Evolutionary conservation across 2,797 vertebrate species (phyloP), one percentile per base, ranked within the genome.

Genomic region (Phalloptychus januarius): DNA sequence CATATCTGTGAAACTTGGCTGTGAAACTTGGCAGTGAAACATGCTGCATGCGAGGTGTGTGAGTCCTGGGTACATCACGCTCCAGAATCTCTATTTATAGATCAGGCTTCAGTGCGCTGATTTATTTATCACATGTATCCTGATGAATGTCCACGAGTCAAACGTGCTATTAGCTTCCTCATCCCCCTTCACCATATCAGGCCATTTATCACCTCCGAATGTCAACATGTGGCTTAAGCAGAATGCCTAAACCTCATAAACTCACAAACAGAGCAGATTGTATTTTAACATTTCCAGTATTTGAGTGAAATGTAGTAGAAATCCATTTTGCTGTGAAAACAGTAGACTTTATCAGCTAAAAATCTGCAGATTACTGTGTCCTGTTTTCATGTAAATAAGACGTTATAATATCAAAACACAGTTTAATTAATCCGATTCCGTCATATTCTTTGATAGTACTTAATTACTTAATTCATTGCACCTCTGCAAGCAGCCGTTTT

Each of bases 11-110:
- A 80, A 86, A 38, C 65, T 45, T 85, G 50, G 88, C 79, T 74
- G 40, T 86, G 85, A 85, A 84, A 38, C 65, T 45, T 85, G 50
- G 88, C 79, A 75, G 40, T 86, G 85, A 85, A 84, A 86, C 71
- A 71, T 65, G 74, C 78, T 78, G 77, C 79, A 85, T 75, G 72
- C 36, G 61, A 76, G 84, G 84, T 87, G 81, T 87, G 78, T 72
- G 78, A 75, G 71, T 84, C 67, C 65, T 52, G 73, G 69, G 90
- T 78, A 92, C 93, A 93, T 90, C 81, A 77, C 79, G 89, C 92
- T 67, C 38, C 16, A 78, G 23, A 54, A 23, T 48, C 54, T 83
- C 89, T 94, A 93, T 93, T 92, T 89, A 83, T 91, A 91, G 90
- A 79, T 4, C 74, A 8, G 42, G 76, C 77, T 76, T 77, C 74